Percentiles rank a stretch among this genome's conserved stretches.
Evolutionary conservation across 2,797 vertebrate species (phyloP).

Genomic region (Tolypeutes matacus): DNA sequence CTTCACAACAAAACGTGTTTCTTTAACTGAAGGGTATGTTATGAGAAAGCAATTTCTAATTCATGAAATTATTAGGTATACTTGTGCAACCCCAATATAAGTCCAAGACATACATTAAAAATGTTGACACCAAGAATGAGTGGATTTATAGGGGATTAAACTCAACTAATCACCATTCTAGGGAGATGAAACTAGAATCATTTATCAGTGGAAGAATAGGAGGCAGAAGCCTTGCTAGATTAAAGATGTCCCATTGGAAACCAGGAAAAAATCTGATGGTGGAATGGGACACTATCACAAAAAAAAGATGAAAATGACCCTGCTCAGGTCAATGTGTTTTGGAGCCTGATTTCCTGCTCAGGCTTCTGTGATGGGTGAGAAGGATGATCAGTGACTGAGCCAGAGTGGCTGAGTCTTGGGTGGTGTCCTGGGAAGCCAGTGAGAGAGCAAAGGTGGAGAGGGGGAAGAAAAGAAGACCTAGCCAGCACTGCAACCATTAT

Average conservation of each 20-base stretch:
- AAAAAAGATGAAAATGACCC: background rate
- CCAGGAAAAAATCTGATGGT: background rate
- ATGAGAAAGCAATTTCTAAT: background rate
- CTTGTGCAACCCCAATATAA: conserved; percentile 1
- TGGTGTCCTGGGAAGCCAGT: background rate
- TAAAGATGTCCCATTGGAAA: background rate
- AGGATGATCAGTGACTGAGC: background rate
- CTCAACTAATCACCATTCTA: background rate
- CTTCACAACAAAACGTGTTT: background rate
- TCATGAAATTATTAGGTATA: background rate
- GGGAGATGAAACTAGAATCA: background rate
- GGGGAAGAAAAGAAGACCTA: no score
- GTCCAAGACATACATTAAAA: background rate
- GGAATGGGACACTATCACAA: background rate
- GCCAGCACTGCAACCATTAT: background rate
- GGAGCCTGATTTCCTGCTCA: background rate
- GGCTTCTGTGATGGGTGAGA: background rate
- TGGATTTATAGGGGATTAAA: background rate
- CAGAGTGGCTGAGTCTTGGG: background rate
- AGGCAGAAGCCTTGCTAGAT: background rate
- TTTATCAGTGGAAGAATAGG: background rate
- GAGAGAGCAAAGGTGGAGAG: background rate
- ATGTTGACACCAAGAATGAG: no score
- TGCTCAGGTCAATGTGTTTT: background rate
- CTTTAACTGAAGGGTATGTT: background rate